Percentiles rank a stretch among this genome's conserved stretches.
Evolutionary conservation across 1,140 invertebrate species (phyloP).

Genomic region (Zaprionus nigranus): DNA sequence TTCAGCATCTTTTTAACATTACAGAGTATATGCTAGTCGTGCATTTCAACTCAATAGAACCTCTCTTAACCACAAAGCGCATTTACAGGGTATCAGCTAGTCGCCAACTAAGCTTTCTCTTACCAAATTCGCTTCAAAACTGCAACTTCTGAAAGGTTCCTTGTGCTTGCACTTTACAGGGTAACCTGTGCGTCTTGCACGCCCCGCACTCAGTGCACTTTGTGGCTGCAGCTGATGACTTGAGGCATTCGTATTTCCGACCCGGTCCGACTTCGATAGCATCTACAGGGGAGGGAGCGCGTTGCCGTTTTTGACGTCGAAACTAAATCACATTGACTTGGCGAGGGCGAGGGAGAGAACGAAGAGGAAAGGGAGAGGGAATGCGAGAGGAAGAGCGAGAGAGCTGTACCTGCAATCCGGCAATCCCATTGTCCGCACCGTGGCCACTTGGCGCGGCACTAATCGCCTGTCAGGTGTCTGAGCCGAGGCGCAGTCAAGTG

Average conservation of each 20-base stretch:
- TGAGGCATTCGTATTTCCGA: constrained; percentile 68
- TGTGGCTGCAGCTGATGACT: constrained; percentile 67
- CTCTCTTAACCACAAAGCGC: too few species aligned
- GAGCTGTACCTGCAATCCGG: background rate
- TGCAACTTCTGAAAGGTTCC: too few species aligned
- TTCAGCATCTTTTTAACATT: background rate
- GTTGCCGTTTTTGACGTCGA: constrained; percentile 42
- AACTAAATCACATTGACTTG: constrained; percentile 65
- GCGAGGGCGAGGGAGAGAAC: background rate
- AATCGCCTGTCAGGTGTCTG: constrained; percentile 50
- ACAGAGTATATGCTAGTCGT: background rate
- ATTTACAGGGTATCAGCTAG: background rate
- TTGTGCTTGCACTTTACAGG: too few species aligned
- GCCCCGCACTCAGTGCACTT: background rate
- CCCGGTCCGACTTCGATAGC: constrained; percentile 45
- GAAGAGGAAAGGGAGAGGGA: too few species aligned
- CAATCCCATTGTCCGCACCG: constrained; percentile 5
- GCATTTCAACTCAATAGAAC: background rate
- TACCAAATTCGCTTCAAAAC: background rate
- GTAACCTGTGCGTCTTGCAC: background rate
- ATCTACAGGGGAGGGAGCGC: constrained; percentile 42
- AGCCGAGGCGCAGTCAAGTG: constrained; percentile 51
- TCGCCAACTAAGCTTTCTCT: background rate
- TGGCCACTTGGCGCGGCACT: constrained; percentile 23
- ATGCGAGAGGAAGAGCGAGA: background rate